These are phyloP conservation scores for Masticophis lateralis DNA, from an alignment of 2,797 vertebrate species.

Conservation along the genomic window DNA sequence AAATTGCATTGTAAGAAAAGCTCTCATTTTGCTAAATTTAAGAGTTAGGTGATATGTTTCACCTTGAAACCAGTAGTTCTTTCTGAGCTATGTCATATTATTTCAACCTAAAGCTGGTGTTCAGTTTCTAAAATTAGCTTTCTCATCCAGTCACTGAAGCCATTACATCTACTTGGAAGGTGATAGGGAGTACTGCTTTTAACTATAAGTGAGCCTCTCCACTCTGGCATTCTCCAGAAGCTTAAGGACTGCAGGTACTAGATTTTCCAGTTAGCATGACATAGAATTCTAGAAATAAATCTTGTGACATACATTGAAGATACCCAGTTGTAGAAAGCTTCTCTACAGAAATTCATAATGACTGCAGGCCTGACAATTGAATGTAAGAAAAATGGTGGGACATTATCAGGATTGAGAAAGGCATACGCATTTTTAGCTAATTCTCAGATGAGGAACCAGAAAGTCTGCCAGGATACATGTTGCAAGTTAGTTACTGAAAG, in stretches of 20 bases:
- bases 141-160: background rate
- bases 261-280: background rate
- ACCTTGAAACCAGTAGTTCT: conserved; percentile 19
- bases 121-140: conserved; percentile 62
- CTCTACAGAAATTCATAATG: conserved; percentile 19
- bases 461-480: background rate
- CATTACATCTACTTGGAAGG: conserved; percentile 55
- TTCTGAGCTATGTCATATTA: conserved; percentile 36
- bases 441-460: background rate
- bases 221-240: background rate
- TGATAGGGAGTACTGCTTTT: conserved; percentile 25
- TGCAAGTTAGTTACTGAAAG: background rate
- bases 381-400: background rate
- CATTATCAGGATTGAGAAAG: too few relatives aligned
- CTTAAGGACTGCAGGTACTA: background rate
- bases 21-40: background rate
- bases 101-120: conserved; percentile 43
- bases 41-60: conserved; percentile 41
- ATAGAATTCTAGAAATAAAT: background rate
- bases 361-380: background rate
- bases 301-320: background rate
- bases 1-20: background rate
- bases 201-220: conserved; percentile 4
- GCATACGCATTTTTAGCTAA: background rate
- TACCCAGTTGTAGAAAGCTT: background rate